A percentile compares a stretch with the other conserved stretches of the same genome.
Conservation (phyloP, 2,113 vertebrate species). For the Oryzias curvinotus region DNA sequence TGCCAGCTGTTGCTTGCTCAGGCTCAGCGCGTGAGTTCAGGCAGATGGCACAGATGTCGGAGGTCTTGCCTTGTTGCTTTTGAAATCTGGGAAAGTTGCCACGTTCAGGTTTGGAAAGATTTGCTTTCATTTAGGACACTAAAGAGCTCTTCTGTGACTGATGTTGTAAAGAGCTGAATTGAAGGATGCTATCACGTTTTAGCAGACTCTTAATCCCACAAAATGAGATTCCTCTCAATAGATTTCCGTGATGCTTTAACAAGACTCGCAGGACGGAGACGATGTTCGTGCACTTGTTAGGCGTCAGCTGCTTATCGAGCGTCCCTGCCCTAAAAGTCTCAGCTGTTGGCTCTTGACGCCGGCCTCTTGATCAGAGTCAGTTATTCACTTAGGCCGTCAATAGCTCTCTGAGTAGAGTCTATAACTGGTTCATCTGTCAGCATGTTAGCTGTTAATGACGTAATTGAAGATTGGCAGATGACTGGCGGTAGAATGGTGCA, state of each 20-base stretch:
- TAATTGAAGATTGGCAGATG: slow-evolving; percentile 12
- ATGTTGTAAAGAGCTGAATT: slow-evolving; percentile 10
- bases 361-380: slow-evolving; percentile 46
- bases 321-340: slow-evolving; percentile 41
- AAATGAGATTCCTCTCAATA: slow-evolving; percentile 36
- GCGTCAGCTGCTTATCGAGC: slow-evolving; percentile 63
- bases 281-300: slow-evolving; percentile 52
- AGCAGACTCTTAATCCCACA: slow-evolving; percentile 37
- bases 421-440: slow-evolving; percentile 14
- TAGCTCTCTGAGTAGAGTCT: slow-evolving; percentile 19
- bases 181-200: slow-evolving; percentile 29
- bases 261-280: slow-evolving; percentile 39
- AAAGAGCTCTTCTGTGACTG: background rate
- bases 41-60: slow-evolving; percentile 42
- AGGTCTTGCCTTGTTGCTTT: slow-evolving; percentile 13
- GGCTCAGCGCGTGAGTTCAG: background rate
- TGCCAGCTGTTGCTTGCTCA: slow-evolving; percentile 28
- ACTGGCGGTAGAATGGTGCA: slow-evolving; percentile 8
- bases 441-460: slow-evolving; percentile 30
- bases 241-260: slow-evolving; percentile 33
- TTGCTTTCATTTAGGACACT: slow-evolving; percentile 47
- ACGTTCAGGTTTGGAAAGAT: slow-evolving; percentile 8
- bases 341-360: slow-evolving; percentile 31
- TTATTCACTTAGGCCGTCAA: slow-evolving; percentile 62
- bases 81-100: slow-evolving; percentile 11